phyloP scores from a whole-genome alignment of 2,113 vertebrate genomes.

The Gnathonemus longibarbis region DNA sequence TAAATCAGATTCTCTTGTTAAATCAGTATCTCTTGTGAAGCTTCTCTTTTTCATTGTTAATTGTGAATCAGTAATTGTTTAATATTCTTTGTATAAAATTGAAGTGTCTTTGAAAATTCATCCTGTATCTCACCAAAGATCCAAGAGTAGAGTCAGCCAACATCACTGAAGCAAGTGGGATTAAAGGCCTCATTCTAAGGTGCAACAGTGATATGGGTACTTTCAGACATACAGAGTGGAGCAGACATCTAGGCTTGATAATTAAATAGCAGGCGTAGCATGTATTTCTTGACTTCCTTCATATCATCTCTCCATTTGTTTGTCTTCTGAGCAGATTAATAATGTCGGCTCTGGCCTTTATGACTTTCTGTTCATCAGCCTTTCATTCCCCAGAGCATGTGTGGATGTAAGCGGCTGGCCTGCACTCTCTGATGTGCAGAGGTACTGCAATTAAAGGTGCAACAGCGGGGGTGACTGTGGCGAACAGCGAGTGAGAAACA shows the following conservation, averaged over 20 bases:
- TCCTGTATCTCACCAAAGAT: not conserved
- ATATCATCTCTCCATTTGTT: not conserved
- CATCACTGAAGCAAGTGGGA: not conserved
- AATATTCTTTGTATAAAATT: not conserved
- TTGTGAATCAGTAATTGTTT: not conserved
- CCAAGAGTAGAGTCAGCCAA: not conserved
- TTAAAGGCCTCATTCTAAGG: not conserved
- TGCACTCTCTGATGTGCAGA: not conserved
- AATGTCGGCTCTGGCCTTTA: not conserved
- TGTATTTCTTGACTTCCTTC: not conserved
- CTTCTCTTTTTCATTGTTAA: not conserved
- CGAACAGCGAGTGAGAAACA: not conserved
- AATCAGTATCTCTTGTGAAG: not conserved
- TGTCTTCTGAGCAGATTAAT: not conserved
- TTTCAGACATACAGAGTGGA: not conserved
- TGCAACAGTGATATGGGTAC: not conserved
- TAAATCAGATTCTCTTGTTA: not conserved
- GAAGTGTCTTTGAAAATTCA: not conserved
- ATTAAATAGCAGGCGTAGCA: not conserved
- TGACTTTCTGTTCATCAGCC: not conserved
- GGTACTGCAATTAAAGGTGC: not conserved
- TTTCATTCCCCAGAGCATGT: not conserved
- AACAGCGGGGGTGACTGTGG: not conserved
- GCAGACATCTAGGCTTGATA: not conserved
- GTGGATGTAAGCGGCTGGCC: not conserved